Base-by-base conservation (phyloP, 2,113 vertebrate species). In the Corythornis cristatus region DNA sequence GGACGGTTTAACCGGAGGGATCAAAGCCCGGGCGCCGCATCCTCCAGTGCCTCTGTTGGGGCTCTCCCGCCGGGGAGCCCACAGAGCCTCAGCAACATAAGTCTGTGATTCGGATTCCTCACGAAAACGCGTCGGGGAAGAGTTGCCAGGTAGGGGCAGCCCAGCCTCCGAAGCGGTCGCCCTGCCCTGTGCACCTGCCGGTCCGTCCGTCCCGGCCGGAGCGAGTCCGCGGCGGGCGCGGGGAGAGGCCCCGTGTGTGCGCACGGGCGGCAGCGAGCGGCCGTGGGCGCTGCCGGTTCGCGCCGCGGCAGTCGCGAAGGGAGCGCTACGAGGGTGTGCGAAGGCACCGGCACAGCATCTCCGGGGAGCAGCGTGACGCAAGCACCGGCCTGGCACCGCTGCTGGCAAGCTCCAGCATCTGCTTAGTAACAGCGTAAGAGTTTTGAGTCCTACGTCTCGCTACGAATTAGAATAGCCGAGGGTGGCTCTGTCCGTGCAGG, bases 371-470 rank as follows among this genome's bases (percentile, higher is more conserved):
- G 79, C 58, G 65, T 72, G 87, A 58, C 57, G 89, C 89, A 54
- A 31, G 90, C 57, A 4, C 11, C 53, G 13, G 86, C 64, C 72
- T 15, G 66, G n/a, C 56, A 50, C 74, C 48, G 28, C 65, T 14
- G 57, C 70, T 29, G 75, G 42, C 54, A 25, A 83, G 23, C 29
- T 23, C 62, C 45, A 11, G 66, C 23, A 50, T 50, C 51, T 11
- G 35, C 64, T 58, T 7, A 28, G 61, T 5, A 46, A 20, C 58
- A 12, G 77, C 51, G 17, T 4, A 3, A 28, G 64, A n/a, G 58
- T 21, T 33, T 1, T 3, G 21, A 46, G 85, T 21, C 73, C 37
- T 50, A 0, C 42, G 11, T 5, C 62, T 60, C 35, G 0, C 53
- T 9, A 0, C 31, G 12, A 14, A 6, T 25, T 3, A 3, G 11